Conservation (phyloP, 2,888 invertebrate species). For the Peribatodes rhomboidaria region DNA sequence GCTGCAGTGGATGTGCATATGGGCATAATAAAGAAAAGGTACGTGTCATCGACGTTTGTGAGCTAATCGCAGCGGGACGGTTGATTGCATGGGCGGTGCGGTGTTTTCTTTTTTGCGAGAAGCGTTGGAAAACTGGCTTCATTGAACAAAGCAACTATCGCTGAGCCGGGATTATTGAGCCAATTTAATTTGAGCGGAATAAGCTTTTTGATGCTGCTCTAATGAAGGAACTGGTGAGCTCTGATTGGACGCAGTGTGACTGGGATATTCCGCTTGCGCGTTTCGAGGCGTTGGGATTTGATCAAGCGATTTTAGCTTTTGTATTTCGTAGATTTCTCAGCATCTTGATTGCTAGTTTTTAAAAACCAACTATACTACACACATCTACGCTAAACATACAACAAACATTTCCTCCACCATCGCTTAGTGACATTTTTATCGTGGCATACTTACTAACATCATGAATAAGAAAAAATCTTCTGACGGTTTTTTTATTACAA, state of each 20-base stretch:
- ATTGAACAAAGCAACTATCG: slow-evolving; percentile 77
- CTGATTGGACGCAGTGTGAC: slow-evolving; percentile 54
- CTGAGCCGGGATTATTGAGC: slow-evolving; percentile 74
- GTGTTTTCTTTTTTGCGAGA: slow-evolving; percentile 65
- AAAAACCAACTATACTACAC: no score
- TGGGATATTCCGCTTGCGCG: slow-evolving; percentile 18
- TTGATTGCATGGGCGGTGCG: slow-evolving; percentile 74
- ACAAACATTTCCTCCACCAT: background rate
- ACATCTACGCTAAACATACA: background rate
- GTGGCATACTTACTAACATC: background rate
- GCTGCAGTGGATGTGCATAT: slow-evolving; percentile 63
- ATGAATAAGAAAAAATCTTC: slow-evolving; percentile 11
- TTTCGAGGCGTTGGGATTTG: slow-evolving; percentile 5
- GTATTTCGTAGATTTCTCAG: background rate
- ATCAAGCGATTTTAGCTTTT: background rate
- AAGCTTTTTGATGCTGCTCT: slow-evolving; percentile 68
- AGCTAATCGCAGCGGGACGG: slow-evolving; percentile 74
- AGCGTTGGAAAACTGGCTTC: slow-evolving; percentile 69
- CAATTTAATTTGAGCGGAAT: slow-evolving; percentile 76
- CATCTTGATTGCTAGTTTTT: no score
- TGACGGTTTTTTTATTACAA: slow-evolving; percentile 24
- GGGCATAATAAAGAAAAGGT: slow-evolving; percentile 68
- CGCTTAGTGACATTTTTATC: background rate
- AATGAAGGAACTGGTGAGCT: slow-evolving; percentile 60
- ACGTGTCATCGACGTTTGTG: slow-evolving; percentile 75